Base-by-base conservation (phyloP, 2,888 invertebrate genomes). In the Dryocosmus kuriphilus region DNA sequence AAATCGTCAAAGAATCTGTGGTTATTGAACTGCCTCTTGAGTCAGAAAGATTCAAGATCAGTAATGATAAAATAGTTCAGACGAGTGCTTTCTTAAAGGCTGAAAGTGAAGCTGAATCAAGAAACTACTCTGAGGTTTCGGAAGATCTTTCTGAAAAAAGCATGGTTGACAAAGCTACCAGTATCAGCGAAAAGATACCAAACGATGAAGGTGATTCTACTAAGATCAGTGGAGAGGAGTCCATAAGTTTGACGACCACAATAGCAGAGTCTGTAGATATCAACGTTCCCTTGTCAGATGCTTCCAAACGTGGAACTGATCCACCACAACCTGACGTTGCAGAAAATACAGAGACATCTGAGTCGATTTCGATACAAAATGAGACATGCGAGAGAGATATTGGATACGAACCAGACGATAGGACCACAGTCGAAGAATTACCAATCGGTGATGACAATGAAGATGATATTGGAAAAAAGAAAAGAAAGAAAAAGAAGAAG, bases 321-420 rank as follows among this genome's bases (percentile, higher is more conserved):
- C 92, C 93, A 61, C 89, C 89, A 0, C 89, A 89, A 62, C 86
- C 89, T 4, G 91, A 91, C 71, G 82, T 91, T 22, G 83, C 84
- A 22, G 86, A 88, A 63, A 82, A 89, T 9, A 82, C 80, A 4
- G 86, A 86, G 77, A 83, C 85, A 7, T 84, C 85, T 16, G 85
- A 83, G 5, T 77, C 82, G 55, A 79, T 80, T 32, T 87, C 88
- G 6, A 83, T 86, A 0, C 80, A 82, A 35, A 88, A 90, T 35
- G 93, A 93, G 77, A 92, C 92, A 76, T 92, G 92, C 74, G 89
- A 90, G 57, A 87, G 90, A 55, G 91, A 92, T 65, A 93, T 93
- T 89, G 96, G 96, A n/a, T 96, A 96, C 87, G 96, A 96, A 88
- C 94, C 95, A 14, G 96, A 95, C 86, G 93, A 94, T 82, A 92